Conservation (phyloP, 2,113 vertebrate genomes). For the Sceloporus undulatus region DNA sequence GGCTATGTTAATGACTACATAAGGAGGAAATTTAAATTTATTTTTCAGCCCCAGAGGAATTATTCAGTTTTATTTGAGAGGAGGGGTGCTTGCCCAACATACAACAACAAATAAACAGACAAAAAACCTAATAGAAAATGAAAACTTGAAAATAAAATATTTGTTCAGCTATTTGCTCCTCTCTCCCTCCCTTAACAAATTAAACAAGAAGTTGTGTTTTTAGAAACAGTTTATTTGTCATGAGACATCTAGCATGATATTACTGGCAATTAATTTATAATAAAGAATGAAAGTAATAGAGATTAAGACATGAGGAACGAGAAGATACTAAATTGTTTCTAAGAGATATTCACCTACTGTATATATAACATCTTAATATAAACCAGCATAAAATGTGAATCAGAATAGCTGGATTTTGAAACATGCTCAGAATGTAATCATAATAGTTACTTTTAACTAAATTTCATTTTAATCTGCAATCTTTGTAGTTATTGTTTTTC, state of each 20-base stretch:
- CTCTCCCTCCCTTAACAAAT: neutral
- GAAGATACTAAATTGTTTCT: neutral
- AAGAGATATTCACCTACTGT: neutral
- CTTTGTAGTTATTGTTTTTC: neutral
- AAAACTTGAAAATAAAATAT: conserved; percentile 32
- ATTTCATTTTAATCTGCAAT: neutral
- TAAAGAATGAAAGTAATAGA: neutral
- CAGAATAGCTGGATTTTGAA: neutral
- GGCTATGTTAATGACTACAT: neutral
- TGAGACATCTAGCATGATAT: neutral
- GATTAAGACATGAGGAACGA: neutral
- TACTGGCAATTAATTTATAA: neutral
- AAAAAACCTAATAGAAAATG: fast-evolving
- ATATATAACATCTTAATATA: neutral
- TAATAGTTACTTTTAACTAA: neutral
- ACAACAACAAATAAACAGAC: neutral
- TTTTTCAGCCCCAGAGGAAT: conserved; percentile 9
- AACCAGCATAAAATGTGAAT: neutral
- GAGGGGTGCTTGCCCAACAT: too few species aligned
- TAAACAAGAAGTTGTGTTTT: conserved; percentile 10
- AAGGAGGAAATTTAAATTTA: conserved; percentile 22
- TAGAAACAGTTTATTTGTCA: neutral
- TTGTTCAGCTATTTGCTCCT: conserved; percentile 18
- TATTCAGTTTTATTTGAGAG: neutral
- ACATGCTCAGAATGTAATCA: neutral